These are phyloP conservation scores for Liparis tanakae DNA, from an alignment of 2,797 vertebrate genomes.

Conservation along the genomic window DNA sequence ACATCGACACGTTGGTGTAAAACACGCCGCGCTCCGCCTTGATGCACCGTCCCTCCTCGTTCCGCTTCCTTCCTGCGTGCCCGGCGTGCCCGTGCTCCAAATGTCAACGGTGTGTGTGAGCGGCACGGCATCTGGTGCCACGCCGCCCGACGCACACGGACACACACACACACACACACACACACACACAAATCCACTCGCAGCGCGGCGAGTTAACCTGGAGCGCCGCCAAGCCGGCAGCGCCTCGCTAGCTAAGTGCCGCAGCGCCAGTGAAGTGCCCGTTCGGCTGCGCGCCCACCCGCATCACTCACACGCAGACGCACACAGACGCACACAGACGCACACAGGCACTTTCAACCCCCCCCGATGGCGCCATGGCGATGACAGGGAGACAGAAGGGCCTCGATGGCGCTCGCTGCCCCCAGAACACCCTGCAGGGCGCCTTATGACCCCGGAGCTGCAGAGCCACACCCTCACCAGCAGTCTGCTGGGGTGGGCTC, in stretches of 20 bases:
- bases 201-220: slow-evolving; percentile 87
- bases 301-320: slow-evolving; percentile 68
- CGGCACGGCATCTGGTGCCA: slow-evolving; percentile 98
- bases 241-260: slow-evolving; percentile 80
- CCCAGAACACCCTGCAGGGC: slow-evolving; percentile 72
- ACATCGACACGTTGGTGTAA: slow-evolving; percentile 13
- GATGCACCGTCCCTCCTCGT: slow-evolving; percentile 94
- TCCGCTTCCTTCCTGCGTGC: slow-evolving; percentile 73
- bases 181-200: too few species aligned
- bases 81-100: slow-evolving; percentile 85
- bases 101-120: slow-evolving; percentile 98
- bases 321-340: slow-evolving; percentile 35
- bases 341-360: slow-evolving; percentile 74
- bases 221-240: slow-evolving; percentile 81
- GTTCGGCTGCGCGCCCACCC: slow-evolving; percentile 78
- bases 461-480: slow-evolving; percentile 43
- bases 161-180: too few species aligned
- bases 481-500: slow-evolving; percentile 42
- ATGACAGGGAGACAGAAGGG: slow-evolving; percentile 82
- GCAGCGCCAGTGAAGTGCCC: slow-evolving; percentile 81
- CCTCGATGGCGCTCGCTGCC: slow-evolving; percentile 71
- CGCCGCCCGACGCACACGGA: slow-evolving; percentile 87
- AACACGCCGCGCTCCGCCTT: slow-evolving; percentile 78
- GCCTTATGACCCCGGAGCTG: slow-evolving; percentile 60
- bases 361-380: slow-evolving; percentile 71